Evolutionary conservation across 92 coral and sea anemone genomes (phyloP), one percentile per base, ranked within the genome.

Genomic region (Phymanthus crucifer): DNA sequence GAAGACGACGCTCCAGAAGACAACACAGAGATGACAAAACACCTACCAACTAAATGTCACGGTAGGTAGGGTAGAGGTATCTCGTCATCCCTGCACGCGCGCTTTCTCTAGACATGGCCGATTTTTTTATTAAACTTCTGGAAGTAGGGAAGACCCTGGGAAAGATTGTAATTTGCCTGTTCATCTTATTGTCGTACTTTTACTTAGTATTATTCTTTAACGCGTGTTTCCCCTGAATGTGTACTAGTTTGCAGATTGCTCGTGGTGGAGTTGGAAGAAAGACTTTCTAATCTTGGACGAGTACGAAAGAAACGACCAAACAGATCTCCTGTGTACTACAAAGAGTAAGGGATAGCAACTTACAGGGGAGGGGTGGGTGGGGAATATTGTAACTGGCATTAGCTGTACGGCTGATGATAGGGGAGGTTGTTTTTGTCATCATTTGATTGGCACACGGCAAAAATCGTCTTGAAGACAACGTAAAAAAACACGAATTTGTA

Each of bases 231-330:
- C n/a, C n/a, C 36, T 67, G 32, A 18, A 16, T 52, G 26, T 52
- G 6, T 19, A 21, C 64, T 52, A 95, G 99, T 95, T 52, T 95
- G 99, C 70, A 88, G 99, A 76, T 84, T 95, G 48, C 74, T 95
- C 68, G 99, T 88, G 12, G 86, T 83, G 16, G 99, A 95, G 80
- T 85, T 95, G 26, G 97, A 95, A 65, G 84, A 90, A 32, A 87
- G 89, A 47, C 92, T 95, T 40, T 48, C 87, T 17, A 82, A 73
- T 37, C 76, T 85, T 87, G 99, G 93, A 32, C 84, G 80, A 47
- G 86, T 90, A 73, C 88, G 90, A 32, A 87, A 90, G 73, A 75
- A 78, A 52, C 78, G 90, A 21, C 76, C 80, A 79, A 73, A 85
- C 82, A 87, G 76, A 66, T 72, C 80, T 26, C 98, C 97, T 1